Evolutionary conservation across 2,797 vertebrate species (phyloP).

Genomic region (Rhynchonycteris naso): DNA sequence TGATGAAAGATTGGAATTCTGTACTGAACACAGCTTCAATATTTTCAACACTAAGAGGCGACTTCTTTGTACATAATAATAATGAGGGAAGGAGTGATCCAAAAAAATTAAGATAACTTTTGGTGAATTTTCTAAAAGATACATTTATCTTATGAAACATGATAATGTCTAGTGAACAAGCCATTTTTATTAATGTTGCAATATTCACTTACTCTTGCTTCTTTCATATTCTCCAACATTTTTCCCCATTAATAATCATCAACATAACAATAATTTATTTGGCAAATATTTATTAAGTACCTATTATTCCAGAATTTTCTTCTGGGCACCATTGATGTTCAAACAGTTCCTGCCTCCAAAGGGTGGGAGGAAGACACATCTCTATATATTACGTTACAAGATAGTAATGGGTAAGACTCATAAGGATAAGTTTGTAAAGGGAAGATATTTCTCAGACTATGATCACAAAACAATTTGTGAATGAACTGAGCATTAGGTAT

Average conservation of each 20-base stretch:
- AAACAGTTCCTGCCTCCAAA: not conserved
- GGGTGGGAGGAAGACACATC: not conserved
- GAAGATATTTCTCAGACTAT: not conserved
- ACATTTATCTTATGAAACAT: not conserved
- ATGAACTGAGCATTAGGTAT: not conserved
- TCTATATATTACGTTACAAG: not conserved
- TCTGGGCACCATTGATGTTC: not conserved
- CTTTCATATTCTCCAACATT: conserved; percentile 6
- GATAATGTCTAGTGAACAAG: not conserved
- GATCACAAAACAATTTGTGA: not conserved
- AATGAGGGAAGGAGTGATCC: not conserved
- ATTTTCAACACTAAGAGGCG: conserved; percentile 17
- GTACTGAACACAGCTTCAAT: not conserved
- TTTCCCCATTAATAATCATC: conserved; percentile 29
- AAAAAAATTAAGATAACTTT: not conserved
- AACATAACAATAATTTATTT: conserved; percentile 10
- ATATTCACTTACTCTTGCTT: not conserved
- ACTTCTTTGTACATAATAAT: conserved; percentile 43
- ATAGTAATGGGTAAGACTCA: not conserved
- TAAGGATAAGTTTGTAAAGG: not conserved
- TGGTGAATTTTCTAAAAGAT: conserved; percentile 41
- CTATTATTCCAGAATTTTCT: not conserved
- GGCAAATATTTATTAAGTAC: conserved; percentile 19
- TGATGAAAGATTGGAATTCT: conserved; percentile 10
- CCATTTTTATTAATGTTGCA: not conserved